Evolutionary conservation across 2,113 vertebrate species (phyloP), one percentile per base, ranked within the genome.

Genomic region (Garra rufa): DNA sequence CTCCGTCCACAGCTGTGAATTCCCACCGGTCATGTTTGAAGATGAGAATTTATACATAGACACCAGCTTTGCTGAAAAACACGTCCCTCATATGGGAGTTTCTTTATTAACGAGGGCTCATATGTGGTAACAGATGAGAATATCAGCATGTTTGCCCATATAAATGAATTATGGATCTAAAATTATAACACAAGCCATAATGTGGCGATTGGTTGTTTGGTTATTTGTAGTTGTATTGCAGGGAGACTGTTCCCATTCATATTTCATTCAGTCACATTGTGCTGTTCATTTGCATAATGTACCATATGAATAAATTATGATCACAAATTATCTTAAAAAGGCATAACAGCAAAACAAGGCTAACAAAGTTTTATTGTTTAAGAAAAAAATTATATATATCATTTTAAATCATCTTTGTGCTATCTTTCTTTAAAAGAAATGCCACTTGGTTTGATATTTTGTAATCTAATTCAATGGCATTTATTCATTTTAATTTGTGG

Each of bases 221-320:
- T 69, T 80, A 83, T 88, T 83, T 88, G 84, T 81, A 77, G 83
- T 85, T 89, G 89, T 90, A 85, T 89, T 88, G 90, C 88, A 89
- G 87, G 74, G 88, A 85, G 88, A 81, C 84, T 85, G 75, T 86
- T 46, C 71, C 57, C 10, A 67, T 65, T 63, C 87, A 90, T 91
- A 91, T 90, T 91, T 92, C 89, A 91, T 90, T 88, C 87, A 88
- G 90, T 91, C 91, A 91, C 89, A 91, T 88, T 90, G 88, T 87
- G 76, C 83, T 86, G 59, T 86, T 80, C 77, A 77, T 88, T 92
- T 92, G 89, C 91, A 91, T 90, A 91, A 89, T 85, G 89, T 87
- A 82, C 90, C 84, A 88, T 87, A 84, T 87, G 80, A 86, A 82
- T 87, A 88, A 88, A 90, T 91, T 90, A 88, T 88, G 89, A 89